Evolutionary conservation across 2,113 vertebrate genomes (phyloP).

Genomic region (Pagrus major): DNA sequence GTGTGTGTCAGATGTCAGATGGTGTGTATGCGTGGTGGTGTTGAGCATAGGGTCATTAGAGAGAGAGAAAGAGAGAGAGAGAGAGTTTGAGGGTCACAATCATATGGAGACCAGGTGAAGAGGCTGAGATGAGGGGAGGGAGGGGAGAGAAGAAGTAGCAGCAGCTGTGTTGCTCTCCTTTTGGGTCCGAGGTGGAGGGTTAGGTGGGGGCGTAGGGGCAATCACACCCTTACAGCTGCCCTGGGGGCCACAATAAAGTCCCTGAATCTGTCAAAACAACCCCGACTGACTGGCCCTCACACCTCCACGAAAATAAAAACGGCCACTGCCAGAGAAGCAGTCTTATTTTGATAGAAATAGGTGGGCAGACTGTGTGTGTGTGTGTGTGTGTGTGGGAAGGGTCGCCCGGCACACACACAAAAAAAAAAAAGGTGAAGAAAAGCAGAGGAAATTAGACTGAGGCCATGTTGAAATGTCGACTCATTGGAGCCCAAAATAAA

Average conservation of each 20-base stretch:
- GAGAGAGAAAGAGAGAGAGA: too few relatives aligned
- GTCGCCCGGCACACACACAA: neutral
- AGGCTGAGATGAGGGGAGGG: conserved; percentile 21
- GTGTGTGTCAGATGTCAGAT: conserved; percentile 13
- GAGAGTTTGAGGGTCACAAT: conserved; percentile 49
- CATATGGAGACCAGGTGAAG: conserved; percentile 72
- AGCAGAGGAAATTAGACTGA: conserved; percentile 73
- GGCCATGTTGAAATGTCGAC: conserved; percentile 77
- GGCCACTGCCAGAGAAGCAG: conserved; percentile 18
- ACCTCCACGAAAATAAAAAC: conserved; percentile 61
- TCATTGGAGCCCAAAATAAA: conserved; percentile 74
- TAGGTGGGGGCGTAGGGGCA: conserved; percentile 17
- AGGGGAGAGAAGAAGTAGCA: conserved; percentile 17
- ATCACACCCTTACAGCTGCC: conserved; percentile 56
- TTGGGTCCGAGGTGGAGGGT: conserved; percentile 30
- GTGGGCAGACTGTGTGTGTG: conserved; percentile 13
- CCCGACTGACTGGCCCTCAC: conserved; percentile 32
- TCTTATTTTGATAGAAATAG: conserved; percentile 53
- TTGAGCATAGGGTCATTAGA: conserved; percentile 25
- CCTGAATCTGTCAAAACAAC: conserved; percentile 69
- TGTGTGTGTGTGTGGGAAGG: conserved; percentile 4
- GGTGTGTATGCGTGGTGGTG: conserved; percentile 3
- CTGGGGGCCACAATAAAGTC: conserved; percentile 54
- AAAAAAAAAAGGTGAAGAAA: conserved; percentile 67
- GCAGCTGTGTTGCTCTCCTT: conserved; percentile 69